Evolutionary conservation across 2,797 vertebrate genomes (phyloP), one percentile per base, ranked within the genome.

Genomic region (Serranus cabrilla): DNA sequence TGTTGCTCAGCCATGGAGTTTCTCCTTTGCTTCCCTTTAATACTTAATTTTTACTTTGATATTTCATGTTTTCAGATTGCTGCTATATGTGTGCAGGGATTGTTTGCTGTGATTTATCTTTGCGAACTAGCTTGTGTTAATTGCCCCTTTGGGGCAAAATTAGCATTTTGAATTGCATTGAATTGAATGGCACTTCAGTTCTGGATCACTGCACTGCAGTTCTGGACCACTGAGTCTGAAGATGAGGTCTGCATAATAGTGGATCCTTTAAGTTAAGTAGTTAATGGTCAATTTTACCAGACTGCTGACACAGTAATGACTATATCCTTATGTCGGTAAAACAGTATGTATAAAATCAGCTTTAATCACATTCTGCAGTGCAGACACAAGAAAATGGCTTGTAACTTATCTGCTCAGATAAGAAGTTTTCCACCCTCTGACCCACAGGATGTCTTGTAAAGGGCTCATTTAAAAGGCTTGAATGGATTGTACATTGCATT

Each of bases 361-460:
- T 66, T 23, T 12, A 23, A 40, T 52, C 2, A 21, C 25, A 14
- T 42, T 25, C 10, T 59, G 52, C 25, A 40, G n/a, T 21, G 2
- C 6, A 1, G 12, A 21, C 20, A 45, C 39, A 21, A 13, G 50
- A 27, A 18, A 5, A 18, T 42, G 11, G 4, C 2, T 25, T 52
- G 34, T 31, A 69, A 51, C 37, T 21, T 10, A 51, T 57, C 45
- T 59, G 45, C 25, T 40, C 2, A 54, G 51, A 78, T 76, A 69
- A 78, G 54, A 58, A 3, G 5, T 47, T 21, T 47, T 51, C 60
- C 25, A 20, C 7, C 2, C 1, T 37, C 31, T 2, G 1, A 42
- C 27, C 23, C 2, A 12, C 11, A 20, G 17, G 2, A 59, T 49
- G 40, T 21, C 11, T 69, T 43, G 49, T 56, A 43, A 79, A 77